These are phyloP conservation scores for Acrocephalus kingi DNA, from an alignment of 2,113 vertebrate genomes.

Conservation along the genomic window DNA sequence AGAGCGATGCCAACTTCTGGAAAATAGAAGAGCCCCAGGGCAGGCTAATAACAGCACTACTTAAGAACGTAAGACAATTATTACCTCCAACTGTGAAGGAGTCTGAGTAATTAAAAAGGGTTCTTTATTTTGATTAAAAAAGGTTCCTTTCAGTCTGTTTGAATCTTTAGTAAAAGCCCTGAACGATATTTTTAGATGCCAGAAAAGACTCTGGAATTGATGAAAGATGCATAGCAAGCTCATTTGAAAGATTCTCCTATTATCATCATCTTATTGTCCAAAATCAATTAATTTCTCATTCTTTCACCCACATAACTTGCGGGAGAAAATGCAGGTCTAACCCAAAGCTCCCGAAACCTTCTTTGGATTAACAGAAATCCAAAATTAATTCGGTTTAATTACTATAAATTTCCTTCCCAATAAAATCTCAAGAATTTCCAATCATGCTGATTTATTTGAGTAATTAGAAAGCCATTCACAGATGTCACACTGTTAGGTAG, in stretches of 20 bases:
- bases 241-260: constrained; percentile 12
- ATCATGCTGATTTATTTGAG: constrained; percentile 84
- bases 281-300: constrained; percentile 48
- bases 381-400: constrained; percentile 85
- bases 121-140: constrained; percentile 85
- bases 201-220: constrained; percentile 58
- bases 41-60: constrained; percentile 81
- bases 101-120: constrained; percentile 83
- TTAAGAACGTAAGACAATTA: constrained; percentile 80
- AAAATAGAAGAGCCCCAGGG: constrained; percentile 79
- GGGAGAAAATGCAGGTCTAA: constrained; percentile 32
- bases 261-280: constrained; percentile 41
- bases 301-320: constrained; percentile 51
- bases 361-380: constrained; percentile 73
- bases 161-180: constrained; percentile 78
- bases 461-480: constrained; percentile 84
- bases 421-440: constrained; percentile 86
- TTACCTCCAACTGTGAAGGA: constrained; percentile 82
- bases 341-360: constrained; percentile 54
- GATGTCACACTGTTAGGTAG: constrained; percentile 80
- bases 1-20: constrained; percentile 69
- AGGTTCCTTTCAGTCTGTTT: constrained; percentile 80
- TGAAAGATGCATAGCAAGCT: neutral
- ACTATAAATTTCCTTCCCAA: constrained; percentile 84
- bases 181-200: constrained; percentile 73